Evolutionary conservation across 2,113 vertebrate species (phyloP).

Genomic region (Lagopus leucura): DNA sequence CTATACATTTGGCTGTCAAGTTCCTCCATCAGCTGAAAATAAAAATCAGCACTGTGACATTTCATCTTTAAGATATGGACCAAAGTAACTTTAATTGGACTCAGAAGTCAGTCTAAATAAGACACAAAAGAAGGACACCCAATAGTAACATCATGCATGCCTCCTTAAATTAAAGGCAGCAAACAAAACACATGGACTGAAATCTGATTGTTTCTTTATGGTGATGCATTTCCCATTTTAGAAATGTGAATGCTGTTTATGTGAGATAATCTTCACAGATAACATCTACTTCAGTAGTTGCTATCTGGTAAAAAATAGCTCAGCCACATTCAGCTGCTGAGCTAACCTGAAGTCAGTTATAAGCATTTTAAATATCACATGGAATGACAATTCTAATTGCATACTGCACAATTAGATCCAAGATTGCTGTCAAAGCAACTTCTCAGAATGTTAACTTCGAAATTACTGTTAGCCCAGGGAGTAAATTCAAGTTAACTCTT

Average conservation of each 20-base stretch:
- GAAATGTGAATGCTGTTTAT: not conserved
- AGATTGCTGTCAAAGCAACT: constrained; percentile 52
- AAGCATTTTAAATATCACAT: constrained; percentile 34
- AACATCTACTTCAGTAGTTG: not conserved
- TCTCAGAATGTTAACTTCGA: constrained; percentile 34
- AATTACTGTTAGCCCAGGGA: constrained; percentile 21
- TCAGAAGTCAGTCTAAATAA: not conserved
- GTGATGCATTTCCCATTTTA: constrained; percentile 17
- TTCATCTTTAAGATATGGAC: not conserved
- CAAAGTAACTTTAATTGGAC: not conserved
- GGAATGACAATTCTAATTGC: constrained; percentile 46
- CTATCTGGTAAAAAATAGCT: not conserved
- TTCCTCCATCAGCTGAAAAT: not conserved
- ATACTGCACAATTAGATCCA: constrained; percentile 22
- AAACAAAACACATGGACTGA: not conserved
- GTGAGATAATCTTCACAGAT: constrained; percentile 17
- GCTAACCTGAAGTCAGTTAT: not conserved
- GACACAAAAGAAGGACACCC: not conserved
- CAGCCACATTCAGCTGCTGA: not conserved
- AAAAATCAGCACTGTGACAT: not conserved
- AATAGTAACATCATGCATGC: not conserved
- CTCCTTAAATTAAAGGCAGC: not conserved
- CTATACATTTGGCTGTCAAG: not conserved
- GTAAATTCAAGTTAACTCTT: not conserved
- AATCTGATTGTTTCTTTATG: not conserved